Conservation (phyloP, 1,140 invertebrate species). For the Lutraria rhynchaena region DNA sequence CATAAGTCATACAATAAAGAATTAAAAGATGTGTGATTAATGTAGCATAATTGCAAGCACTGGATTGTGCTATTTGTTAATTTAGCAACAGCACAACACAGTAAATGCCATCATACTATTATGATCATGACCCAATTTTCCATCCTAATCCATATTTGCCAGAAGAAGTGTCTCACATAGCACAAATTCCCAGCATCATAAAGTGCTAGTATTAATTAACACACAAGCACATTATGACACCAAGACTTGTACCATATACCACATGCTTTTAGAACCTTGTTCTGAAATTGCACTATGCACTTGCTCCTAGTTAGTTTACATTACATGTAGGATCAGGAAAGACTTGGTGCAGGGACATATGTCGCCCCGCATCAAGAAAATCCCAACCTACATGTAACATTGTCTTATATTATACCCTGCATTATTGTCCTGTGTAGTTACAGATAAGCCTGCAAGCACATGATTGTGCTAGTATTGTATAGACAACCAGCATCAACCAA, state of each 20-base stretch:
- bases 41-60: conserved; percentile 39
- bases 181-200: conserved; percentile 47
- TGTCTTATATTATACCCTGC: no score
- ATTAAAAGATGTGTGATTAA: background rate
- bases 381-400: conserved; percentile 16
- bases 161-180: background rate
- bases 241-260: background rate
- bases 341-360: conserved; percentile 57
- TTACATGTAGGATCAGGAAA: conserved; percentile 42
- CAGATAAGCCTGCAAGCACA: conserved; percentile 43
- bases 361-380: conserved; percentile 42
- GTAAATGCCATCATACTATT: conserved; percentile 16
- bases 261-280: no score
- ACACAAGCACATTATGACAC: conserved; percentile 53
- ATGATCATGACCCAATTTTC: no score
- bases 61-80: conserved; percentile 48
- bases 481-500: conserved; percentile 41
- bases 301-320: no score
- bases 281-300: background rate
- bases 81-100: conserved; percentile 30
- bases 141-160: background rate
- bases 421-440: no score
- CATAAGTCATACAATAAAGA: no score
- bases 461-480: conserved; percentile 41
- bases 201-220: conserved; percentile 52